phyloP scores from a whole-genome alignment of 1,140 invertebrate genomes.

The Diploscapter pachys region DNA sequence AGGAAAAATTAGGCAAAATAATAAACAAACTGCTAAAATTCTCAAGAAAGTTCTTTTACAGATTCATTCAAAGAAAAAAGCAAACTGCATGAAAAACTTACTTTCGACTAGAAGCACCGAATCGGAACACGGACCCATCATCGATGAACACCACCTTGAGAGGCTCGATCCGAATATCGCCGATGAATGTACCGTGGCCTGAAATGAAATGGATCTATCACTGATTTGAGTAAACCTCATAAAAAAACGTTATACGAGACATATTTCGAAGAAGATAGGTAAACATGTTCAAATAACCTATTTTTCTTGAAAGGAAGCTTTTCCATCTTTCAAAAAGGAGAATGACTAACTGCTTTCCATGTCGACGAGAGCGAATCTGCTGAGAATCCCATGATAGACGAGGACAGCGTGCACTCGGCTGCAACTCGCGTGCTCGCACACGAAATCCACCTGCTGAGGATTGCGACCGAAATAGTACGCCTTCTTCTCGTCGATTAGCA shows the following conservation, averaged over 20 bases:
- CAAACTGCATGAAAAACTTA: background rate
- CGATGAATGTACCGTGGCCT: conserved; percentile 57
- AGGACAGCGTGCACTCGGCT: conserved; percentile 93
- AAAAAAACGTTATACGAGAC: no score
- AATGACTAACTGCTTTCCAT: conserved; percentile 89
- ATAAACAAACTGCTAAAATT: no score
- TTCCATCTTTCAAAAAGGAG: background rate
- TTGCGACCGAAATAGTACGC: conserved; percentile 97
- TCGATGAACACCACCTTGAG: conserved; percentile 52
- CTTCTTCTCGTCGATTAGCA: conserved; percentile 98
- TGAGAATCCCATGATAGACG: conserved; percentile 92
- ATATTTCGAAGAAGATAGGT: no score
- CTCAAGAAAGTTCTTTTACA: no score
- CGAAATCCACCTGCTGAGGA: conserved; percentile 74
- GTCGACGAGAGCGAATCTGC: conserved; percentile 91
- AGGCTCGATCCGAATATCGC: conserved; percentile 39
- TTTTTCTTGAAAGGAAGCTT: no score
- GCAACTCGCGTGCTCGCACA: conserved; percentile 95
- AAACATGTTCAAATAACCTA: no score
- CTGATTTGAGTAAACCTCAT: no score
- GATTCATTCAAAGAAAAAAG: no score
- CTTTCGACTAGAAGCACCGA: conserved; percentile 50
- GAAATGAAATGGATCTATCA: conserved; percentile 16
- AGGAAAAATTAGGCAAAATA: no score
- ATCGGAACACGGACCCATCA: conserved; percentile 41